Evolutionary conservation across 2,888 invertebrate genomes (phyloP).

Genomic region (Odontocerum albicorne): DNA sequence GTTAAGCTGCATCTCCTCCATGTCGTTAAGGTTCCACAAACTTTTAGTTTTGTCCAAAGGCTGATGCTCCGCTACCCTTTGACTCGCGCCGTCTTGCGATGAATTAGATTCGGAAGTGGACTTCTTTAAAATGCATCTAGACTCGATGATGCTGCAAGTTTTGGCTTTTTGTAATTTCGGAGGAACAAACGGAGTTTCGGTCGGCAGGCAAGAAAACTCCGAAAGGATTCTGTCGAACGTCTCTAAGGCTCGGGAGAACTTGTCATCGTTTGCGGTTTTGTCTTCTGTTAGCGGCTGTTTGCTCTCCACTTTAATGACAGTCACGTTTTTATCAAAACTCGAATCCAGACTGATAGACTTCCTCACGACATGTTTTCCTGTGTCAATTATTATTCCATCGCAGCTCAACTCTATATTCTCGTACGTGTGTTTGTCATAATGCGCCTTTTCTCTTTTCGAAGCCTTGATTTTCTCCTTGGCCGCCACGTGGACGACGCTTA

Average conservation of each 20-base stretch:
- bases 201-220: constrained; percentile 49
- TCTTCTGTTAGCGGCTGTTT: constrained; percentile 29
- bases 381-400: not conserved
- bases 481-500: constrained; percentile 45
- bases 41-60: constrained; percentile 60
- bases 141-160: constrained; percentile 71
- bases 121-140: constrained; percentile 67
- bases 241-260: constrained; percentile 52
- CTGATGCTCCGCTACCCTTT: constrained; percentile 39
- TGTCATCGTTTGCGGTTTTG: constrained; percentile 16
- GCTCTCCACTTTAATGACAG: constrained; percentile 45
- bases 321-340: constrained; percentile 53
- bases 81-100: constrained; percentile 30
- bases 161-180: constrained; percentile 69
- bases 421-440: constrained; percentile 47
- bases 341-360: constrained; percentile 38
- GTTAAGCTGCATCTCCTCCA: constrained; percentile 54
- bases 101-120: constrained; percentile 53
- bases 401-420: constrained; percentile 49
- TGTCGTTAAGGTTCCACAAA: constrained; percentile 61
- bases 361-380: constrained; percentile 11
- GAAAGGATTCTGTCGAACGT: constrained; percentile 56
- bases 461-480: constrained; percentile 40
- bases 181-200: constrained; percentile 46
- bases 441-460: constrained; percentile 38